Conservation (phyloP, 2,888 invertebrate genomes). For the Imbricaverruca yamaguchii region DNA sequence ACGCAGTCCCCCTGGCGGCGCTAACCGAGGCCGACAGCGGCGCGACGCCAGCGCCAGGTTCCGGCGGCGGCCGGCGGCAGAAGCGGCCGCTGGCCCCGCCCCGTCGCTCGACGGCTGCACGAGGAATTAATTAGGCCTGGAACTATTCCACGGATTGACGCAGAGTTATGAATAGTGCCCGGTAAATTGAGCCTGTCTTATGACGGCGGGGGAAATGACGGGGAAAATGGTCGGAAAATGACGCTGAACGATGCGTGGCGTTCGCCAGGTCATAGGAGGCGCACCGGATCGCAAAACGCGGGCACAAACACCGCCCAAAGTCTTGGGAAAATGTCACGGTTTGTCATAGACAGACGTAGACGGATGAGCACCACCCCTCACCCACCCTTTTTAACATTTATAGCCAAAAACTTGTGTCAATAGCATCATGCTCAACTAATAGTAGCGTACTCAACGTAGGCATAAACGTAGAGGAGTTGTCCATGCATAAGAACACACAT, state of each 20-base stretch:
- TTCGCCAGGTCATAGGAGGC: not conserved
- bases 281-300: not conserved
- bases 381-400: no score
- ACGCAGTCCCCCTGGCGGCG: not conserved
- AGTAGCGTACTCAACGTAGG: no score
- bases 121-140: not conserved
- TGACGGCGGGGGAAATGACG: not conserved
- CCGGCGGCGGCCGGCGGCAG: not conserved
- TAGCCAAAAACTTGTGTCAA: no score
- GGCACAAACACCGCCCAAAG: not conserved
- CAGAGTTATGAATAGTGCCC: conserved; percentile 17
- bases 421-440: no score
- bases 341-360: no score
- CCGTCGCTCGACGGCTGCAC: not conserved
- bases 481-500: no score
- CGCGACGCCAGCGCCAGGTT: conserved; percentile 1
- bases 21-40: not conserved
- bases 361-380: no score
- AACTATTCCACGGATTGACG: conserved; percentile 2
- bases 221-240: conserved; percentile 10
- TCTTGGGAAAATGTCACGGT: not conserved
- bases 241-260: not conserved
- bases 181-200: conserved; percentile 14
- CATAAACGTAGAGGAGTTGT: no score
- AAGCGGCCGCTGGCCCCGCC: conserved; percentile 4